phyloP scores from a whole-genome alignment of 2,888 invertebrate genomes.

The Hermaeophaga mercurialis region DNA sequence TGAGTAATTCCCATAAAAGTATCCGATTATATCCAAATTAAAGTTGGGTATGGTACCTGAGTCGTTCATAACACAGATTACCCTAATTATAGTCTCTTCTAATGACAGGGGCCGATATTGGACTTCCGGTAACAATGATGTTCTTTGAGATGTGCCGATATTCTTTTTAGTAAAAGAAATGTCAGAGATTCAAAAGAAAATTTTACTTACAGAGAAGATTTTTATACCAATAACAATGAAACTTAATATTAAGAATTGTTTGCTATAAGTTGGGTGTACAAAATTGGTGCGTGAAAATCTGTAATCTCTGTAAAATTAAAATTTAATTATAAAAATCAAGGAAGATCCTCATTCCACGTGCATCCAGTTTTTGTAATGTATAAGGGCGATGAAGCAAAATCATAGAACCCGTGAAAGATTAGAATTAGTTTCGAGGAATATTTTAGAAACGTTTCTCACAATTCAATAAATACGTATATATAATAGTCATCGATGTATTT shows the following conservation, averaged over 20 bases:
- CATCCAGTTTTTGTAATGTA: constrained; percentile 8
- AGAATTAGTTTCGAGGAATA: constrained; percentile 22
- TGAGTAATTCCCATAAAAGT: constrained; percentile 9
- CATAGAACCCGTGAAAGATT: constrained; percentile 12
- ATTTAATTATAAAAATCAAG: constrained; percentile 14
- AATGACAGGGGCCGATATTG: constrained; percentile 34
- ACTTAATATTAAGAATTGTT: neutral
- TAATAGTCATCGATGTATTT: no score
- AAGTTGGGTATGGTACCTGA: constrained; percentile 12
- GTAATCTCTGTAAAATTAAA: constrained; percentile 25
- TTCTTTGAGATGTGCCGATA: constrained; percentile 34
- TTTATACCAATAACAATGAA: constrained; percentile 2
- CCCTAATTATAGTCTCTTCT: constrained; percentile 18
- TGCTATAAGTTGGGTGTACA: constrained; percentile 3
- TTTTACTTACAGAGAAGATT: neutral
- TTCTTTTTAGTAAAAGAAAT: neutral
- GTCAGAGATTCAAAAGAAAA: constrained; percentile 1
- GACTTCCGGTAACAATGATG: constrained; percentile 35
- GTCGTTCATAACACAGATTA: constrained; percentile 9
- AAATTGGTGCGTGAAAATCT: constrained; percentile 22
- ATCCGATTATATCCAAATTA: constrained; percentile 9
- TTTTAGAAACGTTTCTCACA: constrained; percentile 4
- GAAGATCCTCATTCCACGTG: neutral
- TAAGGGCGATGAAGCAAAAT: constrained; percentile 15
- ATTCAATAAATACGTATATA: no score